Evolutionary conservation across 2,113 vertebrate genomes (phyloP).

Genomic region (Vicugna pacos): DNA sequence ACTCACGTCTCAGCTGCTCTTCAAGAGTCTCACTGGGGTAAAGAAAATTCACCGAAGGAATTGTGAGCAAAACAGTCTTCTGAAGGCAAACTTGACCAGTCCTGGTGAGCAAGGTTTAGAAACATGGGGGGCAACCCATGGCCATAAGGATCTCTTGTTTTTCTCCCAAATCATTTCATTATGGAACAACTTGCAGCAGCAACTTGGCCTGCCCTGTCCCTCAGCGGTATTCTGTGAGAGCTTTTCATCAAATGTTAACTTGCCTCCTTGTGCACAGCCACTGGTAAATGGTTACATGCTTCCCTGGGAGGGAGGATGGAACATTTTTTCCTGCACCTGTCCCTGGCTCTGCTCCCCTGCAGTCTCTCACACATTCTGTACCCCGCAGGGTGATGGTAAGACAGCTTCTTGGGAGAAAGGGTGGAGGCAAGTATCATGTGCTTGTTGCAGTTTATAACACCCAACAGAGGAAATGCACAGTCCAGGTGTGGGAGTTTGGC

Average conservation of each 20-base stretch:
- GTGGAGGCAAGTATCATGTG: neutral
- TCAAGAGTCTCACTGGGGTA: neutral
- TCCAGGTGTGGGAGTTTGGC: slow-evolving; percentile 63
- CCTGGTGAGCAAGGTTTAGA: neutral
- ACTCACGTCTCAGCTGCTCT: neutral
- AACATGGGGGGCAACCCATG: rapidly evolving
- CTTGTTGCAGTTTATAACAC: neutral
- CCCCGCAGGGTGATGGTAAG: neutral
- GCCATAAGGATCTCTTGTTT: neutral
- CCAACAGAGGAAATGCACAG: slow-evolving; percentile 22
- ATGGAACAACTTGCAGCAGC: neutral
- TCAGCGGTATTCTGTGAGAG: neutral
- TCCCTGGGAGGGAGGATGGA: neutral
- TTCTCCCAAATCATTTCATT: neutral
- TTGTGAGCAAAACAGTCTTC: neutral
- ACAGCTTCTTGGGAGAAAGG: neutral
- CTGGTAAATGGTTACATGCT: neutral
- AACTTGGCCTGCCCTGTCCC: neutral
- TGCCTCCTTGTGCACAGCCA: rapidly evolving
- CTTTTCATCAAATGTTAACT: neutral
- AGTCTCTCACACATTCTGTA: neutral
- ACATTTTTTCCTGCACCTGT: rapidly evolving
- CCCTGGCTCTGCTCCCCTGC: neutral
- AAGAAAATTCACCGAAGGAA: neutral
- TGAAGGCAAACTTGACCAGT: neutral